Conservation (phyloP, 2,113 vertebrate genomes). For the Plecotus auritus region DNA sequence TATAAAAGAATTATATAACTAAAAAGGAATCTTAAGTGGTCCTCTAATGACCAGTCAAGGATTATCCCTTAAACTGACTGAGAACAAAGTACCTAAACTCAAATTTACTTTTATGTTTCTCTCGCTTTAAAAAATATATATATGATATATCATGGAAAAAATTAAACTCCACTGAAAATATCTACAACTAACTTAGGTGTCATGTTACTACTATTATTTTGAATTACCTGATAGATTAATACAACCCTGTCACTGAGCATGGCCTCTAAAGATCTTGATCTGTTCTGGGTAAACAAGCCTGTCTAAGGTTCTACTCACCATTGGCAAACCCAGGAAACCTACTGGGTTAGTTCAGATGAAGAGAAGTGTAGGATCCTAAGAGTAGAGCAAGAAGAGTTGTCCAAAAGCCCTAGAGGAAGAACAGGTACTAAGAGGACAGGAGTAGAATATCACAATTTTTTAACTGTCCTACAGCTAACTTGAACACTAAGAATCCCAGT, state of each 20-base stretch:
- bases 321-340: background rate
- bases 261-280: background rate
- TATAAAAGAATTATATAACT: slow-evolving; percentile 8
- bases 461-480: background rate
- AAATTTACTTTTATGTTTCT: background rate
- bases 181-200: background rate
- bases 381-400: background rate
- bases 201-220: background rate
- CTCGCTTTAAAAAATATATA: background rate
- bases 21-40: background rate
- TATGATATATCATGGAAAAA: background rate
- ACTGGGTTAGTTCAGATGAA: background rate
- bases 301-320: background rate
- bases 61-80: background rate
- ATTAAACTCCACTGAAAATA: background rate
- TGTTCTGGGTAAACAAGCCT: background rate
- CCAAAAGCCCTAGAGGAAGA: background rate
- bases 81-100: background rate
- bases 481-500: background rate
- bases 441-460: background rate
- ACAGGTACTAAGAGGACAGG: background rate
- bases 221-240: background rate
- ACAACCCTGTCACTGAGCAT: background rate
- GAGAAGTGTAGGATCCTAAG: background rate
- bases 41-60: background rate